Evolutionary conservation across 23 tunicate species (phyloP), one percentile per base, ranked within the genome.

Genomic region (Oikopleura albicans): DNA sequence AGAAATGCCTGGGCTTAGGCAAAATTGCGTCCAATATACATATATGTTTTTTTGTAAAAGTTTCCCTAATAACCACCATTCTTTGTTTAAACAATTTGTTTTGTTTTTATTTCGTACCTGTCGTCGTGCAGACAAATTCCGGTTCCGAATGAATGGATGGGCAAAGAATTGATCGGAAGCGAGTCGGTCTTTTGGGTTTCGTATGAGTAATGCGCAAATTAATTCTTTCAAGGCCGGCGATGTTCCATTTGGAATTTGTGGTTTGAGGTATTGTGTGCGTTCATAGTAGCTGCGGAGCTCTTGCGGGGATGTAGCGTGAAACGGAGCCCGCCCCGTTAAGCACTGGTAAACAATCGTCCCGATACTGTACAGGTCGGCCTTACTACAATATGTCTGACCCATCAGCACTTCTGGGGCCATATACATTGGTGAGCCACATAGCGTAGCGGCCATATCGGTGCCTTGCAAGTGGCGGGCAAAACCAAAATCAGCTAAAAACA

Each of bases 331-430:
- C 40, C 97, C 92, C 1, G 86, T 86, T 22, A 95, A 66, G 40
- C 99, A 95, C 86, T 95, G 99, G 59, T 84, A 95, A 28, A 95
- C 36, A 12, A 95, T 90, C 36, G 96, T 88, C 39, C 99, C 99
- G n/a, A 90, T 85, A 66, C 96, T 90, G 97, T 95, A 95, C 39
- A 95, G 49, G 66, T 95, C 99, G 1, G 99, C 99, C 84, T 95
- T 95, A 37, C 96, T 96, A 84, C 91, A 87, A 84, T 95, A 95
- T 41, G 86, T 89, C 57, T 91, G 76, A 0, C 91, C 87, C 37
- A 86, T 87, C 28, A 95, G 86, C 27, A 95, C 99, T 84, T 95
- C 99, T 35, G 99, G 99, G 39, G 99, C 99, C 99, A 95, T 95
- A 87, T 95, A 95, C 90, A 95, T 88, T 0, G 99, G 99, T 41